Conservation (phyloP, 2,113 vertebrate genomes). For the Calypte anna region DNA sequence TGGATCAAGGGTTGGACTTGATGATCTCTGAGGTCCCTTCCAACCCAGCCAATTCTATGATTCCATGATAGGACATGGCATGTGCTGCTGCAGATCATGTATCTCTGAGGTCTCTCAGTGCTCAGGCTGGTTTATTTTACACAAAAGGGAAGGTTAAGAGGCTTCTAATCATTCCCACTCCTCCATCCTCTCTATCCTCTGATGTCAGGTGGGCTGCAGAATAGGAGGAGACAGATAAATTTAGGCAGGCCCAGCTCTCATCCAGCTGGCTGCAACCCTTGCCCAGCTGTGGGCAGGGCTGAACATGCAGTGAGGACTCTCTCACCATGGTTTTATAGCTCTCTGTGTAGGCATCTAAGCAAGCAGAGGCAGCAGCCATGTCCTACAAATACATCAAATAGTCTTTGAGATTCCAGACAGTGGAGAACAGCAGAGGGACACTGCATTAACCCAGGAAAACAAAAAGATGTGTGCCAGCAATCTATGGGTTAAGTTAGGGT, state of each 20-base stretch:
- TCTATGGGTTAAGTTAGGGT: background rate
- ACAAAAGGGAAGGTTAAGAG: background rate
- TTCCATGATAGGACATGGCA: no score
- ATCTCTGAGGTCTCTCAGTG: background rate
- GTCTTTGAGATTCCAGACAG: background rate
- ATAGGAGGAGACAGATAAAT: background rate
- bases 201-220: background rate
- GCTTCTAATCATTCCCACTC: background rate
- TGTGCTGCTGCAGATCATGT: background rate
- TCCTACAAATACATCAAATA: fast-evolving
- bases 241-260: background rate
- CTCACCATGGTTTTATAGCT: background rate
- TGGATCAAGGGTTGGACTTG: no score
- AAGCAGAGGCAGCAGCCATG: background rate
- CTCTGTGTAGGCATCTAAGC: fast-evolving
- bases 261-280: background rate
- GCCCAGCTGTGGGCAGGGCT: background rate
- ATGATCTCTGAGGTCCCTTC: no score
- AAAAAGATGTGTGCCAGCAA: background rate
- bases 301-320: background rate
- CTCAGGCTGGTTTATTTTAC: background rate
- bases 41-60: no score
- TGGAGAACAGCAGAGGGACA: background rate
- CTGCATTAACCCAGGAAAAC: background rate
- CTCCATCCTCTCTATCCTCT: background rate